Conservation (phyloP, 2,888 invertebrate species). For the Panopea generosa region DNA sequence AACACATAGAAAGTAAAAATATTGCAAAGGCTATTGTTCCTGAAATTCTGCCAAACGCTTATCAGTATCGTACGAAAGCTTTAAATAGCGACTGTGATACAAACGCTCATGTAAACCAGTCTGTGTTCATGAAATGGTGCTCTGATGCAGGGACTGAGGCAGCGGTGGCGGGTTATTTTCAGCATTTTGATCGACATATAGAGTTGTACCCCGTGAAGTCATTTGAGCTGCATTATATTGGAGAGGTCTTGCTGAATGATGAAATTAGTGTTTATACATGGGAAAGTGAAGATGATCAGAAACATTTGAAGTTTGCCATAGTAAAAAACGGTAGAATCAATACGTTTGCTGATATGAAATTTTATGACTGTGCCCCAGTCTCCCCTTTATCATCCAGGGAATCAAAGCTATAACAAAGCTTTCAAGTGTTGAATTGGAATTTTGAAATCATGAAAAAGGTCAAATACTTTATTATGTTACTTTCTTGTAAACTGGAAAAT, state of each 20-base stretch:
- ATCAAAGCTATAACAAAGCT: too few relatives aligned
- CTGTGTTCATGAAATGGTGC: conserved; percentile 33
- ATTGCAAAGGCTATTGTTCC: conserved; percentile 1
- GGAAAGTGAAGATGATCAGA: too few relatives aligned
- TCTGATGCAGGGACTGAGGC: conserved; percentile 25
- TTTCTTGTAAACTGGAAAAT: too few relatives aligned
- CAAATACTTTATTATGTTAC: too few relatives aligned
- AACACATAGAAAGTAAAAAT: background rate
- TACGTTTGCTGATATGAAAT: conserved; percentile 14
- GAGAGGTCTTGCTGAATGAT: conserved; percentile 44
- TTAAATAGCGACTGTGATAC: conserved; percentile 42
- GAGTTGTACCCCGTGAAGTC: conserved; percentile 34
- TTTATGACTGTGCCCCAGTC: too few relatives aligned
- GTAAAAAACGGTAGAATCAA: conserved; percentile 5
- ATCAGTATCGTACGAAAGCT: conserved; percentile 9
- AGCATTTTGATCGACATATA: conserved; percentile 10
- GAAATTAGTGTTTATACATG: too few relatives aligned
- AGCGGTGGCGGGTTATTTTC: conserved; percentile 17
- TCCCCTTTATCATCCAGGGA: too few relatives aligned
- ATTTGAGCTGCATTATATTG: conserved; percentile 27
- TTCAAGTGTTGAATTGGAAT: too few relatives aligned
- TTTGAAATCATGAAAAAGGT: too few relatives aligned
- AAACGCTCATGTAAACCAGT: conserved; percentile 36
- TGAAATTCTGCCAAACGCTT: conserved; percentile 4
- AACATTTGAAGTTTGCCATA: too few relatives aligned